Conservation (phyloP, 2,113 vertebrate genomes). For the Gobio gobio region DNA sequence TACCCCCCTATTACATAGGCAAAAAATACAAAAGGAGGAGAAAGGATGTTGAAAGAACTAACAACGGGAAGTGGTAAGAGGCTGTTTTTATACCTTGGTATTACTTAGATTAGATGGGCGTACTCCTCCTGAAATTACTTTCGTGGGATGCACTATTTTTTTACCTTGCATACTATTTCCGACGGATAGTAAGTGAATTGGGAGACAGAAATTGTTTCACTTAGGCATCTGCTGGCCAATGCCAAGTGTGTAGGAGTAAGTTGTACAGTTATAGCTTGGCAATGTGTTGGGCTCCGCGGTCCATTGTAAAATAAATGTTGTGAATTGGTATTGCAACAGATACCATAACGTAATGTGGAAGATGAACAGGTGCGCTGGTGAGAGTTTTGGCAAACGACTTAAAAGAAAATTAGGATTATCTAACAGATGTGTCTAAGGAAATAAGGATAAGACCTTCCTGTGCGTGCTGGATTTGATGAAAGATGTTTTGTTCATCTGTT, state of each 20-base stretch:
- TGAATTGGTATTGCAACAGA: neutral
- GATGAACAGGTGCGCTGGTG: neutral
- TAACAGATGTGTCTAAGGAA: neutral
- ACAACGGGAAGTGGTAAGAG: no score
- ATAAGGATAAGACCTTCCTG: neutral
- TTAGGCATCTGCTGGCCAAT: neutral
- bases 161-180: neutral
- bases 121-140: no score
- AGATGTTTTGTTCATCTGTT: constrained; percentile 52
- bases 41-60: no score
- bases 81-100: no score
- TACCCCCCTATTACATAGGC: no score
- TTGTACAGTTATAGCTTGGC: neutral
- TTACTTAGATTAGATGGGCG: no score
- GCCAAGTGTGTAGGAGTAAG: constrained; percentile 13
- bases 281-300: neutral
- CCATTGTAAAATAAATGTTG: constrained; percentile 15
- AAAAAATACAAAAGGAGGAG: no score
- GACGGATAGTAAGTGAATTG: neutral
- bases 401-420: neutral
- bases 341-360: neutral
- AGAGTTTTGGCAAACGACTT: neutral
- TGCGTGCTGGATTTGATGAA: neutral
- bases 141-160: neutral
- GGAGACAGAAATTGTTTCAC: neutral